A percentile compares a stretch with the other conserved stretches of the same genome.
Evolutionary conservation across 2,113 vertebrate genomes (phyloP).

Genomic region (Zosterops borbonicus): DNA sequence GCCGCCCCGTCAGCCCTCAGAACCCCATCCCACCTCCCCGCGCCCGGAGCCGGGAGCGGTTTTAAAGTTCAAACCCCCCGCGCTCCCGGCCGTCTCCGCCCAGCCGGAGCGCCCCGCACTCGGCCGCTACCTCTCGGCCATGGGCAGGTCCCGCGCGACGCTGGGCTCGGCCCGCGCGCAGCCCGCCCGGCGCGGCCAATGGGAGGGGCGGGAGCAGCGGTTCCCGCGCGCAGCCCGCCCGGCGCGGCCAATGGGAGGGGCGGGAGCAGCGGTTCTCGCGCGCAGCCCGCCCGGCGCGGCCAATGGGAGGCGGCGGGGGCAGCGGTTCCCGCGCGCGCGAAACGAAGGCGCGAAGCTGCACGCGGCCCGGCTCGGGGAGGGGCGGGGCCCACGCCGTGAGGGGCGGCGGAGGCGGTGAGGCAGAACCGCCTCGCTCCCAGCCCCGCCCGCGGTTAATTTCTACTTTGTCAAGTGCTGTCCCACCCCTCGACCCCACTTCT

Average conservation of each 20-base stretch:
- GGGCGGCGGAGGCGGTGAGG: neutral
- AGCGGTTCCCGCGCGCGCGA: neutral
- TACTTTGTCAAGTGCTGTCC: fast-evolving
- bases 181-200: no score
- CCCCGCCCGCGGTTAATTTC: fast-evolving
- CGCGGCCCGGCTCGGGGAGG: neutral
- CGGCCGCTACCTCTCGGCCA: neutral
- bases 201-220: no score
- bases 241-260: no score
- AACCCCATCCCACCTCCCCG: neutral
- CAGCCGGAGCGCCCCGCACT: fast-evolving
- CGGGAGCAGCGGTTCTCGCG: no score
- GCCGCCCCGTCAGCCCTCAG: neutral
- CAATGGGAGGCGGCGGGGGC: no score
- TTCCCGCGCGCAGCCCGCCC: no score
- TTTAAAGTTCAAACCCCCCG: neutral
- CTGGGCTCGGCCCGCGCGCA: neutral
- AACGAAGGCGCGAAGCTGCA: neutral
- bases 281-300: no score
- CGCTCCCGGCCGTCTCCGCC: neutral
- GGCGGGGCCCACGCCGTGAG: neutral
- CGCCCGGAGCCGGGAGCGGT: neutral
- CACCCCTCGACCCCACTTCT: fast-evolving
- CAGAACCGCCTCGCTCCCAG: fast-evolving
- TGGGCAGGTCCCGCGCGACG: neutral